These are phyloP conservation scores for Pheucticus melanocephalus DNA, from an alignment of 2,113 vertebrate species.

Conservation along the genomic window DNA sequence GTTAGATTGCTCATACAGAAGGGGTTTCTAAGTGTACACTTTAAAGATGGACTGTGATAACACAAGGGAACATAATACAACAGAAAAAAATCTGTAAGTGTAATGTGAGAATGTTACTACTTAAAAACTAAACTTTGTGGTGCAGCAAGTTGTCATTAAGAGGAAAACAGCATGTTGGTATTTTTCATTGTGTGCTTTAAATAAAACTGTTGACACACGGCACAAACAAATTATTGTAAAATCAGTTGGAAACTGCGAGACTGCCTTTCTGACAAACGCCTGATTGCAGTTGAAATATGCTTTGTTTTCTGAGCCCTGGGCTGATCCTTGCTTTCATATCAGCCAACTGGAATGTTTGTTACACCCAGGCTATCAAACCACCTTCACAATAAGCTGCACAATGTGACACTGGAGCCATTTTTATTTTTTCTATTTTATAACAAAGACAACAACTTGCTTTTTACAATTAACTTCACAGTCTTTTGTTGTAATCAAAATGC, in stretches of 20 bases:
- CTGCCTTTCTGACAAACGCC: not conserved
- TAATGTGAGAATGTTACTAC: slow-evolving; percentile 4
- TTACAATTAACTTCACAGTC: not conserved
- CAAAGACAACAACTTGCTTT: not conserved
- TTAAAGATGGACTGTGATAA: slow-evolving; percentile 23
- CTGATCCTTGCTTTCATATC: not conserved
- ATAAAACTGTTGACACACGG: not conserved
- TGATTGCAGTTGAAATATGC: not conserved
- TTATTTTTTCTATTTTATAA: slow-evolving; percentile 10
- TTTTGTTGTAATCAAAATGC: not conserved
- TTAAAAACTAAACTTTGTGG: not conserved
- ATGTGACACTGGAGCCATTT: not conserved
- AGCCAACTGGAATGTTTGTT: slow-evolving; percentile 9
- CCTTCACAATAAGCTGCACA: not conserved
- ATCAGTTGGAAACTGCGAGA: not conserved
- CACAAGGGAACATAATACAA: slow-evolving; percentile 53
- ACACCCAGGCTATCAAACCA: not conserved
- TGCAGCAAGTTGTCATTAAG: not conserved
- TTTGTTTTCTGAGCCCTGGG: slow-evolving; percentile 15
- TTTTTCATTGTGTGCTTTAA: slow-evolving; percentile 14
- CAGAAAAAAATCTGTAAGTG: not conserved
- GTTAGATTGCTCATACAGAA: slow-evolving; percentile 1
- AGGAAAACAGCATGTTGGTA: not conserved
- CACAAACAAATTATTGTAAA: not conserved
- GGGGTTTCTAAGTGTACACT: not conserved